These are phyloP conservation scores for Phaonia tiefii DNA, from an alignment of 2,888 invertebrate species.

Conservation along the genomic window DNA sequence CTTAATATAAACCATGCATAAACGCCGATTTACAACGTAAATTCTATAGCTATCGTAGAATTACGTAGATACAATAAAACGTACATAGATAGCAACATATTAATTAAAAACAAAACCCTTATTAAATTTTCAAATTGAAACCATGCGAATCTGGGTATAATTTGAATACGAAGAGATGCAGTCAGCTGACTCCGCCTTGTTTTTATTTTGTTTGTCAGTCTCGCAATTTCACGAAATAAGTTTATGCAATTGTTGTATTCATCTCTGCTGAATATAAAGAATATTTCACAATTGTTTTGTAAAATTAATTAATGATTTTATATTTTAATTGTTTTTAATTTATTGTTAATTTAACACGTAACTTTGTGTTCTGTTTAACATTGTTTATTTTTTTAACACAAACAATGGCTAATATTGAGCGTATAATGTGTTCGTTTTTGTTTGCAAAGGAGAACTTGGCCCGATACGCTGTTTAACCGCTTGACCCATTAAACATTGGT, in stretches of 20 bases:
- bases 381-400: neutral
- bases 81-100: too few relatives aligned
- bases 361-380: constrained; percentile 33
- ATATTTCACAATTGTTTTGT: constrained; percentile 39
- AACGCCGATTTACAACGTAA: too few relatives aligned
- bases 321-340: constrained; percentile 65
- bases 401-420: neutral
- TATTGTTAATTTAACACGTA: constrained; percentile 55
- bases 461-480: neutral
- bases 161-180: constrained; percentile 9
- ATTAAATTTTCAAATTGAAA: too few relatives aligned
- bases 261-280: constrained; percentile 20
- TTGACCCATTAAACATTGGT: constrained; percentile 1
- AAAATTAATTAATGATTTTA: constrained; percentile 57
- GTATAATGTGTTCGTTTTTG: neutral
- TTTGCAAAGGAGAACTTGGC: neutral
- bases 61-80: too few relatives aligned
- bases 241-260: constrained; percentile 57
- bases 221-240: constrained; percentile 22
- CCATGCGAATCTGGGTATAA: too few relatives aligned
- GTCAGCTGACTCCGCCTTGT: constrained; percentile 41
- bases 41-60: too few relatives aligned
- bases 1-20: too few relatives aligned
- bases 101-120: too few relatives aligned
- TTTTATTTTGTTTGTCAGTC: constrained; percentile 5